Evolutionary conservation across 64 coral and sea anemone genomes (phyloP).

Genomic region (Montipora cactus): DNA sequence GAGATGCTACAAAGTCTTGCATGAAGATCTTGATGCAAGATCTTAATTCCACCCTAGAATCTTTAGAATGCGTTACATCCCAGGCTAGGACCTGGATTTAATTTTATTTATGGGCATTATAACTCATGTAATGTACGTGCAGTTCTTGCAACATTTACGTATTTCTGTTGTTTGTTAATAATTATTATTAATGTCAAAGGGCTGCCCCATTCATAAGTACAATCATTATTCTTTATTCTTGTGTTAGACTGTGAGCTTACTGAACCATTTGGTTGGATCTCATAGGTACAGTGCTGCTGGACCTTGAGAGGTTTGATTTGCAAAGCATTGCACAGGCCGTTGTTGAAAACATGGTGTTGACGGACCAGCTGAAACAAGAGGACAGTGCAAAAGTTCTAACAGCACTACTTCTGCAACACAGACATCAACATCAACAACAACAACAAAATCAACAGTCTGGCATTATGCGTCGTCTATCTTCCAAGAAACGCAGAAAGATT

Average conservation of each 20-base stretch:
- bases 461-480: constrained; percentile 4
- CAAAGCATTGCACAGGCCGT: constrained; percentile 90
- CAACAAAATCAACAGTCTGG: constrained; percentile 85
- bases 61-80: too few relatives aligned
- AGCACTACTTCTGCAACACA: constrained; percentile 89
- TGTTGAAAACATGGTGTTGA: constrained; percentile 96
- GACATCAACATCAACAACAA: constrained; percentile 91
- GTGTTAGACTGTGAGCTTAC: not conserved
- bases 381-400: constrained; percentile 80
- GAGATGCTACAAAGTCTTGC: too few relatives aligned
- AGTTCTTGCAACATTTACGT: too few relatives aligned
- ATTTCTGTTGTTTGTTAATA: too few relatives aligned
- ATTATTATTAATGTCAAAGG: too few relatives aligned
- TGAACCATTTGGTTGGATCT: not conserved
- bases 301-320: constrained; percentile 92
- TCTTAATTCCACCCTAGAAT: too few relatives aligned
- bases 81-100: too few relatives aligned
- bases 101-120: too few relatives aligned
- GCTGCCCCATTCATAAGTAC: too few relatives aligned
- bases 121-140: too few relatives aligned
- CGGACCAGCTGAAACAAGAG: constrained; percentile 80
- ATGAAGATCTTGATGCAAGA: too few relatives aligned
- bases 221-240: too few relatives aligned
- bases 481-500: constrained; percentile 43
- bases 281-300: constrained; percentile 87